phyloP scores from a whole-genome alignment of 1,140 invertebrate genomes.

The Lithobius niger region DNA sequence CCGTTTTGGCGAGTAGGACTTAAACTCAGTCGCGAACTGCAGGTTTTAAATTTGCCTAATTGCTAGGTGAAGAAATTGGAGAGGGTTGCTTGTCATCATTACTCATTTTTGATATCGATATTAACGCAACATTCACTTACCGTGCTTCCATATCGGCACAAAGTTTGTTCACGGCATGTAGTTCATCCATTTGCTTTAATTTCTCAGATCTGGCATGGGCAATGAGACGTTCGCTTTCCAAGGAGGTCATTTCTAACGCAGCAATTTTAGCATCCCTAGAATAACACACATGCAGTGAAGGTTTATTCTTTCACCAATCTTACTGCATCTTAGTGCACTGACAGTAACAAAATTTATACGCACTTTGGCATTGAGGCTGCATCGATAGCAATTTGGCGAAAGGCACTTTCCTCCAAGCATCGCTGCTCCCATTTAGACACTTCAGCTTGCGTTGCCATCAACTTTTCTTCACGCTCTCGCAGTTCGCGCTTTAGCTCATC shows the following conservation, averaged over 20 bases:
- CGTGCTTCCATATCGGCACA: constrained; percentile 65
- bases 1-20: too few relatives aligned
- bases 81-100: too few relatives aligned
- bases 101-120: too few relatives aligned
- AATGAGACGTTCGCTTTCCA: constrained; percentile 73
- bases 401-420: constrained; percentile 68
- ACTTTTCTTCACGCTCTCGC: constrained; percentile 61
- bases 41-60: too few relatives aligned
- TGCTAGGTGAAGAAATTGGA: too few relatives aligned
- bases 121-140: too few relatives aligned
- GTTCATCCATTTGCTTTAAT: constrained; percentile 62
- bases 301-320: too few relatives aligned
- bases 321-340: too few relatives aligned
- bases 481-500: constrained; percentile 48
- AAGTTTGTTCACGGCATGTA: constrained; percentile 62
- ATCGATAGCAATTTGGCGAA: constrained; percentile 68
- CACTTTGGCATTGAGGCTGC: constrained; percentile 71
- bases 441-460: constrained; percentile 65
- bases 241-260: constrained; percentile 66
- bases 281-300: too few relatives aligned
- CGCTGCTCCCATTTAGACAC: constrained; percentile 76
- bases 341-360: too few relatives aligned
- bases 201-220: constrained; percentile 72
- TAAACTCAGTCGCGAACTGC: too few relatives aligned
- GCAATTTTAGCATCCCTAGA: constrained; percentile 72